Evolutionary conservation across 2,113 vertebrate genomes (phyloP), one percentile per base, ranked within the genome.

Genomic region (Ceyx cyanopectus): DNA sequence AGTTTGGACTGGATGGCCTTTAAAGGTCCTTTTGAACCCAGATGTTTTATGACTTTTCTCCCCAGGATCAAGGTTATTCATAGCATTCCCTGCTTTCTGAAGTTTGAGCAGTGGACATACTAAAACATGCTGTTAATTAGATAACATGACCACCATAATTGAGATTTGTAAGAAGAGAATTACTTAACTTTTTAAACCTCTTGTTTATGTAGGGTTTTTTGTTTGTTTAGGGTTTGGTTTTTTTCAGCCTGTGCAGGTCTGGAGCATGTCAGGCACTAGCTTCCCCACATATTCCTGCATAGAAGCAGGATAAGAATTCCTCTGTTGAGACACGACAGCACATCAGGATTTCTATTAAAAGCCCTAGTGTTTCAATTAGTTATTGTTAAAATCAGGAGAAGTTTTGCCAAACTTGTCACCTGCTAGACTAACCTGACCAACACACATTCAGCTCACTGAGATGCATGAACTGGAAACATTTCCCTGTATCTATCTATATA

Each of bases 391-490:
- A 68, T 74, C 41, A 6, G 23, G 22, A 62, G 23, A 14, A 23
- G 16, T 78, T 82, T 60, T 81, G 61, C 72, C 66, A 82, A 54
- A 48, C 26, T 48, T 4, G 1, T 24, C 26, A 67, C n/a, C 66
- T 81, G 43, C 65, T 73, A 17, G 43, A 26, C 10, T n/a, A 1
- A 2, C 58, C 30, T 23, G 53, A 85, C 50, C 77, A 60, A 11
- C 19, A 24, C 2, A 1, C 32, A 1, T 54, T 58, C 26, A 43
- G 20, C 60, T 75, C 6, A 0, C 45, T 45, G 77, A 51, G 51
- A 45, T 54, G 29, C 34, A 5, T 7, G 40, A 69, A 62, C 70
- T 68, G 54, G 48, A 85, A 88, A 67, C 14, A 8, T 29, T 73
- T 53, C 29, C 40, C 24, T 78, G 8, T 14, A n/a, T 53, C 75